Conservation (phyloP, 2,888 invertebrate species). For the Thecophora atra region DNA sequence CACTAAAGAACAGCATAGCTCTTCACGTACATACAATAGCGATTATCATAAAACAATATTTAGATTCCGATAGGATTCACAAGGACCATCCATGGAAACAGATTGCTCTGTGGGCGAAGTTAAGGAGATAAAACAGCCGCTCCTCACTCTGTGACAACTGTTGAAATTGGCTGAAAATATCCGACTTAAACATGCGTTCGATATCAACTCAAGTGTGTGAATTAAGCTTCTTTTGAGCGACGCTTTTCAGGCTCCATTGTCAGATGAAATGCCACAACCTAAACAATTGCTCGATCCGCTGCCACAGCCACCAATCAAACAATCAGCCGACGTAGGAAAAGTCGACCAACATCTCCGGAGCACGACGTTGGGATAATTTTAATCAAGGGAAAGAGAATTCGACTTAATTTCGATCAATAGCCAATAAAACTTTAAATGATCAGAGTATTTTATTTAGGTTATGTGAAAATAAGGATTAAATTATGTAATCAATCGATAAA, state of each 20-base stretch:
- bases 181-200: too few species aligned
- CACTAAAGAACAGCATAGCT: too few species aligned
- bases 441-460: too few species aligned
- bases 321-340: too few species aligned
- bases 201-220: background rate
- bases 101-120: background rate
- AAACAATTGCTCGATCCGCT: background rate
- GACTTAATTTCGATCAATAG: too few species aligned
- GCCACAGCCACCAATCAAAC: background rate
- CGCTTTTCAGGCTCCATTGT: slow-evolving; percentile 18
- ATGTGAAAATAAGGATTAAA: too few species aligned
- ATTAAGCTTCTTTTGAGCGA: slow-evolving; percentile 10
- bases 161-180: background rate
- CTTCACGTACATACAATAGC: background rate
- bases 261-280: background rate
- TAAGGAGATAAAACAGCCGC: background rate
- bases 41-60: slow-evolving; percentile 5
- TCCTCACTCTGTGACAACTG: background rate
- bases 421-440: too few species aligned
- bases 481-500: too few species aligned
- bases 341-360: too few species aligned
- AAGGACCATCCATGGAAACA: background rate
- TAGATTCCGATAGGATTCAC: slow-evolving; percentile 6
- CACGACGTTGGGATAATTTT: too few species aligned
- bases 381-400: too few species aligned